Evolutionary conservation across 2,797 vertebrate species (phyloP).

Genomic region (Gadopsis marmoratus): DNA sequence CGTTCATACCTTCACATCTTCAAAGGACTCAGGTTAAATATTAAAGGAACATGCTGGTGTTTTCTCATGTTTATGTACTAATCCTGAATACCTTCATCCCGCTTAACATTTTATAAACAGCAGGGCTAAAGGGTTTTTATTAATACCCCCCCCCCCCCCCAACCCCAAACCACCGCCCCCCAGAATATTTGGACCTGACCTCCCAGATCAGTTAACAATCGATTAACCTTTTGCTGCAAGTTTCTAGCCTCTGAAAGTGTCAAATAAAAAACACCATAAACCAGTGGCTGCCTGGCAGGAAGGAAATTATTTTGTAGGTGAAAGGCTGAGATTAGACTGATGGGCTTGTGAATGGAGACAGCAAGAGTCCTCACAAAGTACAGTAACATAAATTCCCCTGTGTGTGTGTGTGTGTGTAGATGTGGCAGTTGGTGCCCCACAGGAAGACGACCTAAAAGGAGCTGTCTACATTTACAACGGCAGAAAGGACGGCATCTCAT

Average conservation of each 20-base stretch:
- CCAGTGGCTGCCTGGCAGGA: background rate
- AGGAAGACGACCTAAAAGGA: constrained; percentile 93
- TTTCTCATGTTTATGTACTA: constrained; percentile 47
- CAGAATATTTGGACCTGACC: background rate
- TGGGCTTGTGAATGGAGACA: background rate
- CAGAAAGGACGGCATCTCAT: constrained; percentile 89
- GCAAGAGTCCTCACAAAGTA: background rate
- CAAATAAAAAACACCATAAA: background rate
- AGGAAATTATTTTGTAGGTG: background rate
- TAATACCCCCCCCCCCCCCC: background rate
- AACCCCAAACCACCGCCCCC: background rate
- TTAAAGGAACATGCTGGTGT: constrained; percentile 53
- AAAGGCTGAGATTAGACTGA: background rate
- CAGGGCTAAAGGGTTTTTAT: background rate
- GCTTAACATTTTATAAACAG: constrained; percentile 6
- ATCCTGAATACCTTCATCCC: constrained; percentile 7
- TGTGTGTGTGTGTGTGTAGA: constrained; percentile 82
- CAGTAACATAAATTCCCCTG: background rate
- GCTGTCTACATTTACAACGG: constrained; percentile 98
- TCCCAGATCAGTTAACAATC: background rate
- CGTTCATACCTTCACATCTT: constrained; percentile 35
- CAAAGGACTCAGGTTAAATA: constrained; percentile 59
- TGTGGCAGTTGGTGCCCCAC: constrained; percentile 94
- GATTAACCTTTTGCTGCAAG: background rate
- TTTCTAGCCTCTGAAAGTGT: background rate